Evolutionary conservation across 2,888 invertebrate species (phyloP).

Genomic region (Drosophila tanythrix): DNA sequence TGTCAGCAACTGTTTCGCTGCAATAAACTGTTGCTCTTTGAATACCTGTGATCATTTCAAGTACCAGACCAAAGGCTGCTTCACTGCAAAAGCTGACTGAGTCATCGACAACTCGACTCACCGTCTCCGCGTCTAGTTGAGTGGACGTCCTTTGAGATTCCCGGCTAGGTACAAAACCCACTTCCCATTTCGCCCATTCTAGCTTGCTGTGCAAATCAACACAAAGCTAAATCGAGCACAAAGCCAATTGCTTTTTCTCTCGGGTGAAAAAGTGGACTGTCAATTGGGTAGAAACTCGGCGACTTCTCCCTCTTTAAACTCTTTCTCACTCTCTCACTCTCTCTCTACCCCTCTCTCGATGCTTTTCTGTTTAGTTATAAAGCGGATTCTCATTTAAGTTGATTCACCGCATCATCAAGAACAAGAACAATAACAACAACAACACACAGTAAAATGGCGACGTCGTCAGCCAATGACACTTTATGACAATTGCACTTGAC

Average conservation of each 20-base stretch:
- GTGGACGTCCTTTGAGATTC: conserved; percentile 17
- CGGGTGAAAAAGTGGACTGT: conserved; percentile 27
- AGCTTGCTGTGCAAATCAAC: conserved; percentile 27
- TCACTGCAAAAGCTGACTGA: conserved; percentile 25
- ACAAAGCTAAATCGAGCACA: conserved; percentile 69
- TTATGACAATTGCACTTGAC: conserved; percentile 82
- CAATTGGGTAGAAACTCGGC: neutral
- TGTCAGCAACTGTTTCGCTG: neutral
- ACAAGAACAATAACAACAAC: conserved; percentile 28
- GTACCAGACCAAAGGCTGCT: conserved; percentile 8
- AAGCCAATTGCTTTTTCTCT: conserved; percentile 68
- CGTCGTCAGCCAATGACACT: conserved; percentile 80
- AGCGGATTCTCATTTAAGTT: conserved; percentile 81
- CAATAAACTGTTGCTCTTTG: conserved; percentile 23
- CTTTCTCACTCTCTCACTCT: neutral
- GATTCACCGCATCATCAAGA: conserved; percentile 76
- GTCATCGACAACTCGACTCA: conserved; percentile 18
- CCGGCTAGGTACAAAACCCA: neutral
- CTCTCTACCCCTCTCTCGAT: neutral
- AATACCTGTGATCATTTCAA: conserved; percentile 7
- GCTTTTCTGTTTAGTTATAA: conserved; percentile 61
- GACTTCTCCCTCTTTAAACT: conserved; percentile 1
- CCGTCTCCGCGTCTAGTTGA: neutral
- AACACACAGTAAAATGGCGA: conserved; percentile 13
- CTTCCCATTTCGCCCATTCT: neutral